phyloP scores from a whole-genome alignment of 2,113 vertebrate species.

The Neolamprologus fasciatus region DNA sequence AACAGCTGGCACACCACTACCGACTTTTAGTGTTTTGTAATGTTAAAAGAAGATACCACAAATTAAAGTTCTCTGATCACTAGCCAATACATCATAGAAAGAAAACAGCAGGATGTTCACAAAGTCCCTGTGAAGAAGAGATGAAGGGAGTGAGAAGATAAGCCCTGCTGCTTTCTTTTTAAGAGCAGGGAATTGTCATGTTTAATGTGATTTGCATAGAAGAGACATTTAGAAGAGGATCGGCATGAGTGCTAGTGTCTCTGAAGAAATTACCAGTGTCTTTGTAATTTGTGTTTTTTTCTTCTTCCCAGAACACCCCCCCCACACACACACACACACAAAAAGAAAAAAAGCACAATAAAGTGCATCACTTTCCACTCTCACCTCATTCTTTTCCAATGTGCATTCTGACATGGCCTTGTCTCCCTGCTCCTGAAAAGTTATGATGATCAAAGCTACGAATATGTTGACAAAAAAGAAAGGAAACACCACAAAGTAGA shows the following conservation, averaged over 20 bases:
- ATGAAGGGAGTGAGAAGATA: not conserved
- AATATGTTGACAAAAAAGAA: slow-evolving; percentile 99
- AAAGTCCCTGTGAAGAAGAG: not conserved
- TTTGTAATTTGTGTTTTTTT: not conserved
- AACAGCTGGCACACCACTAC: not conserved
- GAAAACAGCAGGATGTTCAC: not conserved
- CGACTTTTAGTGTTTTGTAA: not conserved
- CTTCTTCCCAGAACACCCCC: not conserved
- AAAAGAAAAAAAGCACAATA: not conserved
- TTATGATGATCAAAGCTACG: slow-evolving; percentile 98
- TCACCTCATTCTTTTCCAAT: slow-evolving; percentile 97
- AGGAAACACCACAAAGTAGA: slow-evolving; percentile 98
- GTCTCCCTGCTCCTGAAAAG: slow-evolving; percentile 98
- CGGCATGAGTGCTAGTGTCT: not conserved
- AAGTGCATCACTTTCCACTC: not conserved
- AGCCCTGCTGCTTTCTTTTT: not conserved
- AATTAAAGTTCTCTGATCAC: slow-evolving; percentile 3
- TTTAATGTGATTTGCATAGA: not conserved
- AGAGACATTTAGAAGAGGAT: not conserved
- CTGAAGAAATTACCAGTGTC: not conserved
- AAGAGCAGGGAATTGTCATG: not conserved
- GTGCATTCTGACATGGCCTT: slow-evolving; percentile 98
- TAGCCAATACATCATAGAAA: not conserved
- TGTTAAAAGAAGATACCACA: not conserved
- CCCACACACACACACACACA: too few species aligned